These are phyloP conservation scores for Ciconia nigra DNA, from an alignment of 2,797 vertebrate genomes.

Conservation along the genomic window DNA sequence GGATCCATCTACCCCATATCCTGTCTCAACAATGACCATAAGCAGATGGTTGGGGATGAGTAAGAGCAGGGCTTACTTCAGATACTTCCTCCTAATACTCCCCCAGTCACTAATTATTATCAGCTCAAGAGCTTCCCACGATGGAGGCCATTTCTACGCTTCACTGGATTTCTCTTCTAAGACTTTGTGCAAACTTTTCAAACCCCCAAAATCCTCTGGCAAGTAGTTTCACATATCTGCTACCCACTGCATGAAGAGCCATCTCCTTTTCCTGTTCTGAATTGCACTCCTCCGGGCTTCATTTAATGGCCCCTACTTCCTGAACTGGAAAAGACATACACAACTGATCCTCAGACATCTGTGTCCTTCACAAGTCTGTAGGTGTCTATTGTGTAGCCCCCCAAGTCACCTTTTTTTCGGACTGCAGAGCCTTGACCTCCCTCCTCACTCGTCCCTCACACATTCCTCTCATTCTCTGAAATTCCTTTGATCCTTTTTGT, in stretches of 20 bases:
- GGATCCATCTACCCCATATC: constrained; percentile 50
- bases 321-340: neutral
- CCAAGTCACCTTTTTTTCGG: neutral
- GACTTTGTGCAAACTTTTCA: neutral
- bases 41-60: constrained; percentile 61
- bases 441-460: neutral
- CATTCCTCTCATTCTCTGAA: constrained; percentile 43
- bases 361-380: neutral
- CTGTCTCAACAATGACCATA: constrained; percentile 63
- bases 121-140: neutral
- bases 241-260: neutral
- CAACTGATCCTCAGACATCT: neutral
- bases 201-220: neutral
- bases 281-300: neutral
- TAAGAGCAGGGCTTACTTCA: constrained; percentile 35
- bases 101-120: constrained; percentile 48
- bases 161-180: neutral
- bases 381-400: neutral
- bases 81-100: constrained; percentile 57
- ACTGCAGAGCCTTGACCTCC: neutral
- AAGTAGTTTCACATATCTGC: neutral
- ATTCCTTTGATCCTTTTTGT: constrained; percentile 2
- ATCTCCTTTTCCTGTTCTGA: neutral
- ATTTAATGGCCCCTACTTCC: neutral
- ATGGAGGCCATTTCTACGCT: neutral